Base-by-base conservation (phyloP, 2,888 invertebrate genomes). In the Galeopsomyia nigrocyanea region DNA sequence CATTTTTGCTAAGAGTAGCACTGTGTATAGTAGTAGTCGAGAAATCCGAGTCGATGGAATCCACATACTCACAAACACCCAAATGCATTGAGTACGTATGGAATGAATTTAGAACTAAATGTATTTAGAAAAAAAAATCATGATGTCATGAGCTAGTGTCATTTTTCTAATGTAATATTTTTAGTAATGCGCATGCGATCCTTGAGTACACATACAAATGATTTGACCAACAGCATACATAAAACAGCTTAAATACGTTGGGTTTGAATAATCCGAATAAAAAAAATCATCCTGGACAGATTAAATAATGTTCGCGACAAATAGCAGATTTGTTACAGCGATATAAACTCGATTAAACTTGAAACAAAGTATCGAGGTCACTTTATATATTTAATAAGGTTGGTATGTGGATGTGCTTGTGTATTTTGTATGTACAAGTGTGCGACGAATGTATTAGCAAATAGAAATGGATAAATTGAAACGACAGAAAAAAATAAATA, bases 121-220 rank as follows among this genome's bases (percentile, higher is more conserved):
- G 61, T 72, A 70, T 72, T 70, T 73, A 68, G 71, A 70, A 26
- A 26, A 26, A 26, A 75, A 73, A 39, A 10, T 75, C 70, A 73
- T 73, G 69, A 72, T 76, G 72, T 79, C 76, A 78, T 77, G 77
- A 77, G 65, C 73, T 76, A 78, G 78, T 79, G 79, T 79, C 76
- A 77, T 78, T 78, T 39, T 77, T 77, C 75, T 76, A 77, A 75
- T 76, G 58, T 70, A 68, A 56, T 67, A 61, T 66, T 70, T 70
- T 73, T 61, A 21, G 55, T 39, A 69, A 71, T 61, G 71, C 72
- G 58, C 69, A 66, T 69, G 68, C 61, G 16, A 71, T 22, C 62
- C 26, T 74, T 31, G 68, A 68, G 64, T 71, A 61, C 50, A 60
- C 51, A 74, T 60, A 49, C 64, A 68, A 71, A 31, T 70, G 64